Base-by-base conservation (phyloP, 2,888 invertebrate genomes). In the Pandemis heparana region DNA sequence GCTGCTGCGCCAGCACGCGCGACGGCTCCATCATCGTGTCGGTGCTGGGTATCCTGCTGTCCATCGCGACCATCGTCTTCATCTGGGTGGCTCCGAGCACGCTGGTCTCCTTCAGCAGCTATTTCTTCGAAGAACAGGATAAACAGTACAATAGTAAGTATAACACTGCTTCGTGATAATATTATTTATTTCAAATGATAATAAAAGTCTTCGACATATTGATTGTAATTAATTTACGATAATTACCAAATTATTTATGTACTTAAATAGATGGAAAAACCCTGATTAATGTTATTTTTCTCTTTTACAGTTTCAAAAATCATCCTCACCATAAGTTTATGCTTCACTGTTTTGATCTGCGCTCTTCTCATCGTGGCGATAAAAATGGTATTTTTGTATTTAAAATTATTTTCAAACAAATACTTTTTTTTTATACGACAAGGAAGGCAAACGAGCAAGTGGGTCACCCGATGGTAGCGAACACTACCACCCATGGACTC, bases 291-390 rank as follows among this genome's bases (percentile, higher is more conserved):
- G 23, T 56, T 18, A 12, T 23, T 23, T 56, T 56, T 79, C 83
- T 73, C 77, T 79, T 96, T 96, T 78, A 4, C 95, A 95, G 96
- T 97, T 90, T 94, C 94, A 75, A 96, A 96, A 92, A 97, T 97
- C 77, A 97, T 98, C 80, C 92, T 97, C 77, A 96, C 96, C 10
- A 95, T 98, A 79, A 98, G 97, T 89, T 94, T 98, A 72, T 96
- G 96, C 80, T 97, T 98, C 96, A 98, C 98, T 6, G 96, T 98
- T 75, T 89, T 98, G 75, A 97, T 98, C 86, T 97, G 97, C 61
- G 86, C 95, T n/a, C 93, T 97, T 1, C 95, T 98, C 80, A 96
- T 97, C 51, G 89, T 96, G 68, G 98, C 97, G 75, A 96, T 96
- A 6, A 82, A 96, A 59, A 97, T 96, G 96, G 98, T 98, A 32